Evolutionary conservation across 2,888 invertebrate species (phyloP).

Genomic region (Bruchidius siliquastri): DNA sequence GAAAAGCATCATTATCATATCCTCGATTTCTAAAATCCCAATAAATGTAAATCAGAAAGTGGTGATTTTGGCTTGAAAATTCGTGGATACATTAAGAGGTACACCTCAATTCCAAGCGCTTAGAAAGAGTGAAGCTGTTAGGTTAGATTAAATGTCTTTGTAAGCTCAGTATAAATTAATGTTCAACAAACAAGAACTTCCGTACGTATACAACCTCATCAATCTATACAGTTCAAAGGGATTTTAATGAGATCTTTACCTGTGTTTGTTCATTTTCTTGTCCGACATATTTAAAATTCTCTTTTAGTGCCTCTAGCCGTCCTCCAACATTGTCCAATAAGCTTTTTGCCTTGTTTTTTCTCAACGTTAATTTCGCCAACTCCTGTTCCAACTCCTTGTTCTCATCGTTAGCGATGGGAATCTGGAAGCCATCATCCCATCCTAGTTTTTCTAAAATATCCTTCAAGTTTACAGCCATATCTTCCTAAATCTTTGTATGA

Average conservation of each 20-base stretch:
- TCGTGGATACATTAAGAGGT: too few relatives aligned
- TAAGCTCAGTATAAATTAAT: too few relatives aligned
- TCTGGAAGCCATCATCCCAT: slow-evolving; percentile 71
- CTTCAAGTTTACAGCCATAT: slow-evolving; percentile 48
- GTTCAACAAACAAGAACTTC: too few relatives aligned
- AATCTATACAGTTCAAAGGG: neutral
- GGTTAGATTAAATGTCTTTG: too few relatives aligned
- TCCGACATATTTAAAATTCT: slow-evolving; percentile 52
- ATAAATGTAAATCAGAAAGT: too few relatives aligned
- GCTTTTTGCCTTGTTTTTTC: slow-evolving; percentile 48
- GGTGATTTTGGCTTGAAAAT: too few relatives aligned
- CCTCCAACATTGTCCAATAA: slow-evolving; percentile 47
- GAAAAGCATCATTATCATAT: too few relatives aligned
- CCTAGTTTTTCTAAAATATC: slow-evolving; percentile 66
- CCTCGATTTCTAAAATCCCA: too few relatives aligned
- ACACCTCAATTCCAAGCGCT: too few relatives aligned
- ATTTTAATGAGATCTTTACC: slow-evolving; percentile 34
- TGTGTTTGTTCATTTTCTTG: slow-evolving; percentile 55
- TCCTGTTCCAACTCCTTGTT: slow-evolving; percentile 57
- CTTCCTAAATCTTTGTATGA: neutral
- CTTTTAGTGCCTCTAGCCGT: slow-evolving; percentile 38
- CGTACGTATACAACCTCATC: too few relatives aligned
- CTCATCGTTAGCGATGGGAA: slow-evolving; percentile 74
- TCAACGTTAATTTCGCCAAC: slow-evolving; percentile 49
- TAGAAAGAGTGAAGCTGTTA: too few relatives aligned